Evolutionary conservation across 1,140 invertebrate species (phyloP).

Genomic region (Drosophila kikkawai): DNA sequence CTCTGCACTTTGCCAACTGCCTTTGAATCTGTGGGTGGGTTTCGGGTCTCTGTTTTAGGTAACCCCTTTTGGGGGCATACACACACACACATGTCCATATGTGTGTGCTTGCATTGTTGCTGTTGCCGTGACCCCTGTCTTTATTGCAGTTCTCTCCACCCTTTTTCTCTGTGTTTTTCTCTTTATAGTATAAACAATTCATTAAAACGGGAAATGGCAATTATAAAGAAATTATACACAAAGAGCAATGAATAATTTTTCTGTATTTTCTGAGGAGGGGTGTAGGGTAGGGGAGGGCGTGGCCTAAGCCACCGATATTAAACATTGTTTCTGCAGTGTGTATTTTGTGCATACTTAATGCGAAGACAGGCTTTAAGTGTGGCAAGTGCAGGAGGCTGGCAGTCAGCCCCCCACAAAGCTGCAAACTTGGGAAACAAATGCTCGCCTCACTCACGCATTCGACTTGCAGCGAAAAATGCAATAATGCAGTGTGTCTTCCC

Average conservation of each 20-base stretch:
- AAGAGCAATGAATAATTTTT: constrained; percentile 37
- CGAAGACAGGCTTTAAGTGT: constrained; percentile 32
- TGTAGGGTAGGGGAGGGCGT: constrained; percentile 1
- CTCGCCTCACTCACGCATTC: constrained; percentile 47
- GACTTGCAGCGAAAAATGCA: constrained; percentile 43
- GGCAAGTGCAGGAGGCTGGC: constrained; percentile 43
- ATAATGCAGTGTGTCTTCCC: constrained; percentile 36
- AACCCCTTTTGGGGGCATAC: constrained; percentile 33
- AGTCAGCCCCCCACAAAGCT: constrained; percentile 28
- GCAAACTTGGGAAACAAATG: constrained; percentile 50
- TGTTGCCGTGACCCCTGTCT: constrained; percentile 66
- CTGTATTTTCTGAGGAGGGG: background rate
- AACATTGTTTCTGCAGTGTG: constrained; percentile 10
- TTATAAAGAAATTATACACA: constrained; percentile 62
- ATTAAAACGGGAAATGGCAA: constrained; percentile 78
- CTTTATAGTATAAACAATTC: constrained; percentile 70
- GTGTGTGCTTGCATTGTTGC: constrained; percentile 30
- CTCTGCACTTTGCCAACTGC: constrained; percentile 15
- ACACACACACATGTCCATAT: constrained; percentile 9
- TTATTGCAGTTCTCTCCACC: constrained; percentile 34
- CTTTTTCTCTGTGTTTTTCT: constrained; percentile 13
- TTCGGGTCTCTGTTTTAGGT: constrained; percentile 32
- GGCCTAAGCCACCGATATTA: constrained; percentile 26
- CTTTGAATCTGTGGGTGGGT: constrained; percentile 17
- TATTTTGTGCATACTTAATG: constrained; percentile 38